Evolutionary conservation across 2,113 vertebrate genomes (phyloP), one percentile per base, ranked within the genome.

Genomic region (Seriola quinqueradiata): DNA sequence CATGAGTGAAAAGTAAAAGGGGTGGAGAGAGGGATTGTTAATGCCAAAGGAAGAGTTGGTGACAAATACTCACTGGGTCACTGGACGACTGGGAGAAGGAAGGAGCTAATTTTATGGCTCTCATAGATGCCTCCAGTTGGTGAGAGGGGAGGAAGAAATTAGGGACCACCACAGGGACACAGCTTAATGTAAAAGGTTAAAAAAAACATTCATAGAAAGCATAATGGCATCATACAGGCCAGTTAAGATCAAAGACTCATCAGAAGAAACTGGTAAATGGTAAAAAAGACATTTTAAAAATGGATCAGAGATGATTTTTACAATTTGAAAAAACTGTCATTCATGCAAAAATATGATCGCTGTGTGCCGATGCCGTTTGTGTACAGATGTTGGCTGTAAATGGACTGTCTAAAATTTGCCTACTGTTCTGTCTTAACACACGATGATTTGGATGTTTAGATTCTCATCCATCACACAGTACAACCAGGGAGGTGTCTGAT

Each of bases 71-170:
- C 91, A 98, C 98, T 36, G 70, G 28, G 38, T 90, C 80, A 70
- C 75, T 8, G 66, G 82, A 9, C 0, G 84, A 44, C 55, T 86
- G 69, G 17, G 95, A 94, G 66, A 93, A 94, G 68, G 93, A 90
- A 40, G 96, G 81, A 23, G 96, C 96, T 28, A 95, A 38, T 17
- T 93, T 96, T 34, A 99, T 94, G 68, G 95, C 90, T 84, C 95
- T 95, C 94, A 99, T 94, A 38, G 98, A 98, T 0, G 96, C 96
- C 89, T 99, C 98, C 91, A 99, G 76, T 69, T 98, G 94, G 71
- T 96, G 93, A 21, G 96, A 92, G 0, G 98, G 94, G 58, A 99
- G 95, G 89, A 99, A 99, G 92, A 99, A 99, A 87, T 99, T 99
- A 25, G 97, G 97, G 52, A 99, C 74, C 14, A 94, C 90, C 34